These are phyloP conservation scores for Micrastur ruficollis DNA, from an alignment of 2,797 vertebrate species.

Conservation along the genomic window DNA sequence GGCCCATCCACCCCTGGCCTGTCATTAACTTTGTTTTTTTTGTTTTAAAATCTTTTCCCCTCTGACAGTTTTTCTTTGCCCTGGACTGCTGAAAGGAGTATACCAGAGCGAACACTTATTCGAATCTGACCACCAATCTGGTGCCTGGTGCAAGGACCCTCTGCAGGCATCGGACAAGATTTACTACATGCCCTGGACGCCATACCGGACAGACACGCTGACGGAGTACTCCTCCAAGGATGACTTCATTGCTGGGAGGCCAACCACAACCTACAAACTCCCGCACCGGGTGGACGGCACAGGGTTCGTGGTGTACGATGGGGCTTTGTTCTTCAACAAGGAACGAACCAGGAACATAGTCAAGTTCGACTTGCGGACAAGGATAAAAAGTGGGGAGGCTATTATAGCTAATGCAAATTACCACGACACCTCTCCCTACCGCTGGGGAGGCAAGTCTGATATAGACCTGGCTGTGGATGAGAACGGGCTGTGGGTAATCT, in stretches of 20 bases:
- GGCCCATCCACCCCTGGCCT: not conserved
- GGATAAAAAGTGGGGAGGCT: conserved; percentile 97
- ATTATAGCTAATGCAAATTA: conserved; percentile 98
- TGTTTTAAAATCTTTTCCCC: conserved; percentile 61
- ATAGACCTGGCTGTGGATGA: conserved; percentile 97
- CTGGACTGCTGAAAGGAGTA: conserved; percentile 94
- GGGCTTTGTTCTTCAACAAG: conserved; percentile 98
- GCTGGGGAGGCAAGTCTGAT: conserved; percentile 98
- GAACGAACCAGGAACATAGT: conserved; percentile 98
- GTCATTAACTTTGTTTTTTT: conserved; percentile 11
- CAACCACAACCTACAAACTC: conserved; percentile 96
- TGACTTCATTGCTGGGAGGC: conserved; percentile 94
- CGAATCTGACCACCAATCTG: conserved; percentile 97
- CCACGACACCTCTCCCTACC: conserved; percentile 96
- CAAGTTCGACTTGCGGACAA: conserved; percentile 94
- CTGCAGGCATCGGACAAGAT: conserved; percentile 98
- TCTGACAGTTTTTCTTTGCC: conserved; percentile 95
- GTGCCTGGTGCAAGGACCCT: conserved; percentile 99
- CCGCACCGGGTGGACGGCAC: conserved; percentile 96
- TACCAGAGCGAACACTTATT: conserved; percentile 99
- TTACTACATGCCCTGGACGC: conserved; percentile 99
- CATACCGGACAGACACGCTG: conserved; percentile 93
- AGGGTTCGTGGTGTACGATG: conserved; percentile 95
- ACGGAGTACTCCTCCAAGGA: conserved; percentile 98
- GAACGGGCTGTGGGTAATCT: conserved; percentile 98